Base-by-base conservation (phyloP, 2,888 invertebrate genomes). In the Criorhina ranunculi region DNA sequence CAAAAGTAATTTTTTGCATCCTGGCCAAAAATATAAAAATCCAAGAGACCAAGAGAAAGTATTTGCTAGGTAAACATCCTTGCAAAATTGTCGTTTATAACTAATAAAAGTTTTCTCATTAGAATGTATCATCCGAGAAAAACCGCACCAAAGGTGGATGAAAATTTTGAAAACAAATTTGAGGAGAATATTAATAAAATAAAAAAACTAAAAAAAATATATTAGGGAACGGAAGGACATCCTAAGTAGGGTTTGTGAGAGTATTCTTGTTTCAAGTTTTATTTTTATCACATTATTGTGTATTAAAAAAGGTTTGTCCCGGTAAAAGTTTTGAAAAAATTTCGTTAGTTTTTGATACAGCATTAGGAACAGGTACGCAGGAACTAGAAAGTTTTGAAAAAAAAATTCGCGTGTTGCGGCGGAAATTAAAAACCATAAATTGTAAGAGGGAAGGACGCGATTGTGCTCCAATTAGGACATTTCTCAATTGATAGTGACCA, bases 61-160 rank as follows among this genome's bases (percentile, higher is more conserved):
- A 53, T 46, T 51, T 62, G 40, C 31, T 49, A 31, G 24, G 42
- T 62, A 73, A 62, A 44, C 42, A 64, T 64, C 42, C 64, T 64
- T 55, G 24, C 44, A 29, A 75, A 66, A 66, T 75, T 64, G 35
- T 46, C 55, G 46, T 55, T 64, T 64, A 64, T 35, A 57, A 42
- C 53, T 64, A 42, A 64, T 62, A 75, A 75, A 75, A 75, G 64
- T 75, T 75, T 75, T 75, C 75, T 75, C 75, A 75, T 75, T 75
- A 75, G 73, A 64, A 75, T 64, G 64, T 64, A 55, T 64, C 64
- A 75, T 55, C 55, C 15, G 24, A 55, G 44, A 55, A 75, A 24
- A 42, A 75, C 75, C 75, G 29, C 75, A 75, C 8, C 64, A 75
- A 75, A 75, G 75, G 64, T 55, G 64, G 31, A 66, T 5, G 17